phyloP scores from a whole-genome alignment of 2,113 vertebrate species.

The Microcebus jonahi region DNA sequence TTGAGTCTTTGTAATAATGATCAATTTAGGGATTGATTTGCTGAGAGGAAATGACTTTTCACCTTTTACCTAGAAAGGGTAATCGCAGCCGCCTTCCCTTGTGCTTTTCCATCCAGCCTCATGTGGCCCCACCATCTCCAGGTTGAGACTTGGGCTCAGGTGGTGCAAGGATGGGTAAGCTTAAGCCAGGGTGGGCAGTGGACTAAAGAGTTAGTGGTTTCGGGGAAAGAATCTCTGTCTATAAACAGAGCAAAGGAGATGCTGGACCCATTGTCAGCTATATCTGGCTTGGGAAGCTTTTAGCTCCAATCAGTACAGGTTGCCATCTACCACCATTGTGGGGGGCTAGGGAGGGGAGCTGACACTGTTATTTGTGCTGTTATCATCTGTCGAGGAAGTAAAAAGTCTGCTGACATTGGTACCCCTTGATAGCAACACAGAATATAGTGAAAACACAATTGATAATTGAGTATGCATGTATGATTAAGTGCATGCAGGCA shows the following conservation, averaged over 20 bases:
- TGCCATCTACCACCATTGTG: not conserved
- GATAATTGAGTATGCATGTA: not conserved
- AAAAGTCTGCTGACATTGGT: not conserved
- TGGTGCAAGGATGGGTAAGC: not conserved
- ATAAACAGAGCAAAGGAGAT: not conserved
- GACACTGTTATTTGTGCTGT: not conserved
- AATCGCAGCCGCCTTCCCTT: not conserved
- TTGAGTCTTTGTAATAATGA: not conserved
- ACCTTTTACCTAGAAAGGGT: not conserved
- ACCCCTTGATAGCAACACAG: not conserved
- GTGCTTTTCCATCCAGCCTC: not conserved
- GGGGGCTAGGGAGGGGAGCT: too few species aligned
- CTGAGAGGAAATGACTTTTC: not conserved
- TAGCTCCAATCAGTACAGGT: not conserved
- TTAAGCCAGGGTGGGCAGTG: not conserved
- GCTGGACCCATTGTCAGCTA: not conserved
- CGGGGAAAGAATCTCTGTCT: not conserved
- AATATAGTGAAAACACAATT: not conserved
- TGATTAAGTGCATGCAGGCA: not conserved
- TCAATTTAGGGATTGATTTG: not conserved
- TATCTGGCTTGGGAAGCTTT: not conserved
- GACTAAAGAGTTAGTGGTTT: not conserved
- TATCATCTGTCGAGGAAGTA: not conserved
- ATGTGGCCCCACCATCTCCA: fast-evolving
- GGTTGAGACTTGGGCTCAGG: not conserved